These are phyloP conservation scores for Furnarius figulus DNA, from an alignment of 2,113 vertebrate genomes.

Conservation along the genomic window DNA sequence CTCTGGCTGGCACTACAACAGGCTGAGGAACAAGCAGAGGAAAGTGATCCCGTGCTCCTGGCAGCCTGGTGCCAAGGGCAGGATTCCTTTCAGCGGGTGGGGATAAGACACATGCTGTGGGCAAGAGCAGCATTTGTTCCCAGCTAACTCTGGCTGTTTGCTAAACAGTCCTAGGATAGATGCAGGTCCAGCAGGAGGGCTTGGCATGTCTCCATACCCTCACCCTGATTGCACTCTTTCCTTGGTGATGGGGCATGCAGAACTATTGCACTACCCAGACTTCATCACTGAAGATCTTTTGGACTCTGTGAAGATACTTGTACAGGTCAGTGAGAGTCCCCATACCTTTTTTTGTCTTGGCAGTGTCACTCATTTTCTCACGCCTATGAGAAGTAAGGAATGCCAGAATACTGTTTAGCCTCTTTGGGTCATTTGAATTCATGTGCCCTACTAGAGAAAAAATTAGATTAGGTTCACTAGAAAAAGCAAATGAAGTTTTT, in stretches of 20 bases:
- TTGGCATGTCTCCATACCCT: background rate
- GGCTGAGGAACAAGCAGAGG: background rate
- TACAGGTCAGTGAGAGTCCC: background rate
- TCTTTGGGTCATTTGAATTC: background rate
- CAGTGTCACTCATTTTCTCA: background rate
- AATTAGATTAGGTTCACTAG: background rate
- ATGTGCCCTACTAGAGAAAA: background rate
- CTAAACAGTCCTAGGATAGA: background rate
- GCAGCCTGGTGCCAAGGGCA: background rate
- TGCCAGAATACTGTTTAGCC: background rate
- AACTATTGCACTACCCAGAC: background rate
- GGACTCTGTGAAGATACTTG: background rate
- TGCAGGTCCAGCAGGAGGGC: background rate
- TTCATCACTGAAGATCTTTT: background rate
- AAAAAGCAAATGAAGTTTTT: background rate
- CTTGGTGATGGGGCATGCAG: background rate
- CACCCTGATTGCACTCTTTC: background rate
- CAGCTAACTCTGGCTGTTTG: constrained; percentile 4
- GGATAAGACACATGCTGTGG: background rate
- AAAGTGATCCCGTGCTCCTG: background rate
- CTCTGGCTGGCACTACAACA: background rate
- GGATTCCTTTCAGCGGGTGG: background rate
- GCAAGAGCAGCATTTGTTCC: background rate
- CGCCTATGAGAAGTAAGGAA: fast-evolving
- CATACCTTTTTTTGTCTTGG: background rate